Conservation (phyloP, 2,113 vertebrate species). For the Zosterops lateralis region DNA sequence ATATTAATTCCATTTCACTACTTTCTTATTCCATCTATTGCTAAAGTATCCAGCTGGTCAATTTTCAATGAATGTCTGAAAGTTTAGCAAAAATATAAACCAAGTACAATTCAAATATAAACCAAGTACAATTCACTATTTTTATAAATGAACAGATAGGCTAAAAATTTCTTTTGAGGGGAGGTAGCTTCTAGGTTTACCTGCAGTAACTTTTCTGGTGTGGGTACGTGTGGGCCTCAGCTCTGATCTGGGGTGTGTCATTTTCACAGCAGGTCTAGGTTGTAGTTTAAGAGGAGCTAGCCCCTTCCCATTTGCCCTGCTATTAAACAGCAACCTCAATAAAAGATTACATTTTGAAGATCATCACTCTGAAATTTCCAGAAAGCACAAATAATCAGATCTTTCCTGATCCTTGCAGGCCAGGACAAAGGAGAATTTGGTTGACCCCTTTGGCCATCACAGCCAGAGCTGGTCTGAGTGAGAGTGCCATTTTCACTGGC, state of each 20-base stretch:
- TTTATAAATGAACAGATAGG: neutral
- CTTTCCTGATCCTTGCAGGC: rapidly evolving
- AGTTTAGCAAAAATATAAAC: neutral
- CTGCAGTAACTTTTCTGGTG: neutral
- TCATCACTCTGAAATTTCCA: neutral
- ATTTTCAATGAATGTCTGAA: neutral
- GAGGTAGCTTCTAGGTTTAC: neutral
- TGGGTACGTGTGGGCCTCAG: neutral
- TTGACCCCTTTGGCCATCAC: neutral
- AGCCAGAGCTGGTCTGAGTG: neutral
- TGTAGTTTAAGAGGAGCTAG: neutral
- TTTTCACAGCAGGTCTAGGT: neutral
- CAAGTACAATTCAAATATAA: neutral
- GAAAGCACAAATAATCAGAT: neutral
- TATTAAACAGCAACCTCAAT: neutral
- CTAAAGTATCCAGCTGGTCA: neutral
- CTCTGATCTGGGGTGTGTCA: neutral
- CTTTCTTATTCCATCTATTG: neutral
- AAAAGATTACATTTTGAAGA: neutral
- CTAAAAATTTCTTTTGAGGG: neutral
- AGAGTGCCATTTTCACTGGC: neutral
- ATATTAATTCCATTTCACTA: neutral
- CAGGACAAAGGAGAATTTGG: neutral
- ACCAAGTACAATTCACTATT: neutral
- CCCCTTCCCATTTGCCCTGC: neutral